These are phyloP conservation scores for Acronicta aceris DNA, from an alignment of 2,888 invertebrate genomes.

Conservation along the genomic window DNA sequence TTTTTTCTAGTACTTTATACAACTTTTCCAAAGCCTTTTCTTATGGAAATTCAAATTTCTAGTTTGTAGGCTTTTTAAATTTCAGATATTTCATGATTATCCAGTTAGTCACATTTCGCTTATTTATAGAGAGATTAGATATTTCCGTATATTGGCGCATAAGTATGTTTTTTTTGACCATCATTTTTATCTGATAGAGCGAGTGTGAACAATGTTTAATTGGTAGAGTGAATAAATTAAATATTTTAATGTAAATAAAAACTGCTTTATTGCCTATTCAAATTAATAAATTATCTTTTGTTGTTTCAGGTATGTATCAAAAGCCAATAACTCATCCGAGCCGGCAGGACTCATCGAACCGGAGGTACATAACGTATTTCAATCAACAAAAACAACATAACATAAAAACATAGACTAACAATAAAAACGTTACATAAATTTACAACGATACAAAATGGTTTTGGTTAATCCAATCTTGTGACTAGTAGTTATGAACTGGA, in stretches of 20 bases:
- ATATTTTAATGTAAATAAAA: conserved; percentile 14
- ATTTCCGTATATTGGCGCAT: too few species aligned
- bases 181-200: too few species aligned
- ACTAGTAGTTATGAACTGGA: conserved; percentile 60
- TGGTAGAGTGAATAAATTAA: conserved; percentile 10
- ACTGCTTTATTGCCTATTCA: background rate
- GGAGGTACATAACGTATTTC: conserved; percentile 38
- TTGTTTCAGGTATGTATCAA: conserved; percentile 66
- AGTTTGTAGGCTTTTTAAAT: too few species aligned
- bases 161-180: too few species aligned
- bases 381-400: conserved; percentile 36
- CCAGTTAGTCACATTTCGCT: too few species aligned
- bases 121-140: too few species aligned
- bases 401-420: conserved; percentile 19
- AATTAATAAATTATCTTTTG: conserved; percentile 32
- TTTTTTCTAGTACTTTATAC: too few species aligned
- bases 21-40: too few species aligned
- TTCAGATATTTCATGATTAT: too few species aligned
- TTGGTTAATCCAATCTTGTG: conserved; percentile 55
- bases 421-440: conserved; percentile 46
- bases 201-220: conserved; percentile 7
- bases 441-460: conserved; percentile 57
- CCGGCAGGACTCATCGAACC: conserved; percentile 11
- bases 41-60: too few species aligned
- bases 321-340: conserved; percentile 34